Conservation (phyloP, 2,113 vertebrate genomes). For the Cebidichthys violaceus region DNA sequence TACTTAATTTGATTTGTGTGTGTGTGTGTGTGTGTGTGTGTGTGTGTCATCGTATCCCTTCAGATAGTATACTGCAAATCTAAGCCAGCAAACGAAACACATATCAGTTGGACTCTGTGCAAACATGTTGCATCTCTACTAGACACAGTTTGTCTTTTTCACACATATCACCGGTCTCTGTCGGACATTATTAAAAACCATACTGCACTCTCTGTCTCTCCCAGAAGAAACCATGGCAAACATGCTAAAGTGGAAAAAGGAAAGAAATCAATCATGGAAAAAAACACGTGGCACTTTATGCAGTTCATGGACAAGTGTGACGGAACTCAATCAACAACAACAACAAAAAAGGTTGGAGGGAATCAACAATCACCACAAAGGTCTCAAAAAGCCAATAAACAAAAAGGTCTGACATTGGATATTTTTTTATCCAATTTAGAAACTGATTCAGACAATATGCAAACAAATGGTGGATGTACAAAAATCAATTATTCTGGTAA, state of each 20-base stretch:
- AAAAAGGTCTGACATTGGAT: background rate
- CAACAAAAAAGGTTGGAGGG: background rate
- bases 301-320: constrained; percentile 23
- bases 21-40: no score
- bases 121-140: background rate
- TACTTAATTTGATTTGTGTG: constrained; percentile 4
- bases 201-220: background rate
- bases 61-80: background rate
- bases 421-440: constrained; percentile 11
- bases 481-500: background rate
- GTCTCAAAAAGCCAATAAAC: background rate
- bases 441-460: background rate
- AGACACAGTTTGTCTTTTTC: background rate
- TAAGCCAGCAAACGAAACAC: background rate
- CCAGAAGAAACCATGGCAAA: background rate
- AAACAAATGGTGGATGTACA: background rate
- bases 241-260: background rate
- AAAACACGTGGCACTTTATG: background rate
- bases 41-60: background rate
- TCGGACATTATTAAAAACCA: background rate
- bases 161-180: background rate
- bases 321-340: constrained; percentile 21
- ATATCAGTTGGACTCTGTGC: background rate
- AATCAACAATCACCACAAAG: constrained; percentile 23
- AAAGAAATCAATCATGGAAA: constrained; percentile 5